These are phyloP conservation scores for Catharus fuscescens DNA, from an alignment of 2,113 vertebrate genomes.

Conservation along the genomic window DNA sequence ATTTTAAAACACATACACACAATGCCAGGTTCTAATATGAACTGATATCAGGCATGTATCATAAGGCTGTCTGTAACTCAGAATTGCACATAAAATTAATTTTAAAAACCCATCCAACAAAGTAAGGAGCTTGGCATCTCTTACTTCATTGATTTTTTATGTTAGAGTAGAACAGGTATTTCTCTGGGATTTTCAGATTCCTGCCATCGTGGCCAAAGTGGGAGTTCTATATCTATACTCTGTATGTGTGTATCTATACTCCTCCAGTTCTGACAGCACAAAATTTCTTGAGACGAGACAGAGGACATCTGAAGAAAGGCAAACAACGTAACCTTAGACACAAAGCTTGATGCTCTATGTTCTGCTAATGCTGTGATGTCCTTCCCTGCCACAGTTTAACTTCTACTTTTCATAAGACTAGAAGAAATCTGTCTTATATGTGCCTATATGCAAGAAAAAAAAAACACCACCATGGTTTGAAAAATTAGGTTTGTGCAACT, in stretches of 20 bases:
- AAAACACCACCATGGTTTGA: background rate
- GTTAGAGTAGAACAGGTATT: background rate
- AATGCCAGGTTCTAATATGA: background rate
- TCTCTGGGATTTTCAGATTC: background rate
- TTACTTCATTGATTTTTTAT: background rate
- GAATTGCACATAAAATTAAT: background rate
- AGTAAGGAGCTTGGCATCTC: background rate
- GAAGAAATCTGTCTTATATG: background rate
- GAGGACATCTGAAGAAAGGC: background rate
- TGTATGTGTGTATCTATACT: background rate
- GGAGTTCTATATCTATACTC: background rate
- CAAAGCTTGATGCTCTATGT: fast-evolving
- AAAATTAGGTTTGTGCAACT: background rate
- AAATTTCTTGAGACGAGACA: background rate
- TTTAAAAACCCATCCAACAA: background rate
- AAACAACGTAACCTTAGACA: background rate
- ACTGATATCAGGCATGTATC: background rate
- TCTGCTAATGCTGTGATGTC: background rate
- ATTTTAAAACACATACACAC: background rate
- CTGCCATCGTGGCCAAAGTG: background rate
- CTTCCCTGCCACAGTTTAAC: background rate
- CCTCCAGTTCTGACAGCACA: background rate
- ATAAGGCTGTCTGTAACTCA: background rate
- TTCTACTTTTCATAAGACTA: background rate
- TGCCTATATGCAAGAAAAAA: background rate